These are phyloP conservation scores for Proisotoma minuta DNA, from an alignment of 2,888 invertebrate species.

Conservation along the genomic window DNA sequence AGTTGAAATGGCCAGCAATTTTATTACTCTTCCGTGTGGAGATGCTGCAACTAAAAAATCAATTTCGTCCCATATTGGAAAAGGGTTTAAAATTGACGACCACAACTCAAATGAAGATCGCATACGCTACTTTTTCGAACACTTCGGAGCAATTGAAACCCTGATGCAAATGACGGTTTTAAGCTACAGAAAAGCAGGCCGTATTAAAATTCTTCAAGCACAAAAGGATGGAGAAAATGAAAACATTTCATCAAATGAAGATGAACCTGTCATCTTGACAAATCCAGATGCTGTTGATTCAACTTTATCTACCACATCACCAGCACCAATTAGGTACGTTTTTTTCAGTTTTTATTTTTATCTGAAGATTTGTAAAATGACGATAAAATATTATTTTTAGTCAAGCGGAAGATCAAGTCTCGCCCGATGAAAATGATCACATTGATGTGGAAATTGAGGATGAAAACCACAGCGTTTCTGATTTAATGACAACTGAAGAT, in stretches of 20 bases:
- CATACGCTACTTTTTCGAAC: slow-evolving; percentile 40
- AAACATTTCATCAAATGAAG: not conserved
- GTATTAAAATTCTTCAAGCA: slow-evolving; percentile 38
- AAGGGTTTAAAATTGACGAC: slow-evolving; percentile 36
- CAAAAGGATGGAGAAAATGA: slow-evolving; percentile 30
- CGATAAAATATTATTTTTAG: too few species aligned
- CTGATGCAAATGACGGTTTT: slow-evolving; percentile 42
- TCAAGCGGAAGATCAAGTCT: not conserved
- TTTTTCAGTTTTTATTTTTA: too few species aligned
- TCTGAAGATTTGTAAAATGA: too few species aligned
- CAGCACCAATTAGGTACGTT: too few species aligned
- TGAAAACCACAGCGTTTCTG: slow-evolving; percentile 46
- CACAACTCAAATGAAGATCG: slow-evolving; percentile 35
- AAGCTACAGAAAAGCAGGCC: slow-evolving; percentile 46
- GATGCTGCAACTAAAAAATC: slow-evolving; percentile 3
- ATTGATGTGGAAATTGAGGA: slow-evolving; percentile 38
- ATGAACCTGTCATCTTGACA: slow-evolving; percentile 9
- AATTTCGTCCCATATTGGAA: not conserved
- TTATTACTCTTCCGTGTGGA: slow-evolving; percentile 28
- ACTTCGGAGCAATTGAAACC: slow-evolving; percentile 41
- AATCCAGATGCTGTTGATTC: too few species aligned
- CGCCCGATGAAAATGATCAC: slow-evolving; percentile 33
- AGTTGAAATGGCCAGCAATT: slow-evolving; percentile 35
- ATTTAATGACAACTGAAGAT: slow-evolving; percentile 47
- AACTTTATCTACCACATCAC: too few species aligned